Evolutionary conservation across 2,113 vertebrate genomes (phyloP), one percentile per base, ranked within the genome.

Genomic region (Cephalopterus ornatus): DNA sequence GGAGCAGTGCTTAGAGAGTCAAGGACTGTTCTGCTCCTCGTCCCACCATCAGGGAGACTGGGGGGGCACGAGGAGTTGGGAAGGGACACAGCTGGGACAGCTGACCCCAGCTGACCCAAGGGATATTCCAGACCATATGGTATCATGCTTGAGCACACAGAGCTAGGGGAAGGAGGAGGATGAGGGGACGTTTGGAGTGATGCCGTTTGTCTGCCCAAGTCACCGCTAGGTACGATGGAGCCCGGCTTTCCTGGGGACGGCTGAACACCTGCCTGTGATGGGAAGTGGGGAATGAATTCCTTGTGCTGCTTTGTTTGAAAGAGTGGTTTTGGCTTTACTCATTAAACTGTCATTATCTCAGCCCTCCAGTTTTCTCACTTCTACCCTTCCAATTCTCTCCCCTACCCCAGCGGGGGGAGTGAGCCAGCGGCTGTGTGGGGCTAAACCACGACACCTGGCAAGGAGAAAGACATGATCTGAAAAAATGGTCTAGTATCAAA

Each of bases 351-450:
- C 22, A 63, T 61, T 18, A n/a, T 15, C 16, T 41, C 46, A 75
- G 52, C n/a, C 28, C 53, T n/a, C 12, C 27, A 24, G 33, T 46
- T 59, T 75, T 53, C 62, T n/a, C 46, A 26, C 30, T 75, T 75
- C 22, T 8, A 47, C n/a, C 24, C n/a, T 53, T 41, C n/a, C 1
- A 1, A 14, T 18, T 24, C 46, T 82, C 39, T 9, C 20, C 39
- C 46, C 71, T 0, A 1, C 22, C 23, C 17, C 53, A 68, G 39
- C 5, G 5, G 1, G 2, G 15, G 12, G 22, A 37, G 22, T 17
- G 44, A 52, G 68, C 32, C 32, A 73, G 68, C 3, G 37, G 33
- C 52, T 52, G 23, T 35, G 8, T 35, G 39, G n/a, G n/a, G 55
- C 47, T 55, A 46, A 82, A 53, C 46, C 61, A 53, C 4, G 4